phyloP scores from a whole-genome alignment of 2,113 vertebrate genomes.

The Anser brachyrhynchus region DNA sequence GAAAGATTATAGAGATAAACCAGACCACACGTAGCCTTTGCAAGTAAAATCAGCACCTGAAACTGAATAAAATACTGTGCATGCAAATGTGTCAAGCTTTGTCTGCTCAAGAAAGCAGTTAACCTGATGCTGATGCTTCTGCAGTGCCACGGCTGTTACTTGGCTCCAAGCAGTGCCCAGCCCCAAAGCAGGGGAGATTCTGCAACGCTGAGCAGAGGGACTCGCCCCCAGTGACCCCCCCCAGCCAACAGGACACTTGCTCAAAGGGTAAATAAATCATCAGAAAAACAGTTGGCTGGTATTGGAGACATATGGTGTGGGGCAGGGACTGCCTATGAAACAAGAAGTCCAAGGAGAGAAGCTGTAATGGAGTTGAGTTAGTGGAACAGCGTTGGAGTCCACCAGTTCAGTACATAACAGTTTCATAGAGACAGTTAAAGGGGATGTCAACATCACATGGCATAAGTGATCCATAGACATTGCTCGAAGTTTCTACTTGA shows the following conservation, averaged over 20 bases:
- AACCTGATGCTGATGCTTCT: not conserved
- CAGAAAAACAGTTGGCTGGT: not conserved
- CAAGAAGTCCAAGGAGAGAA: not conserved
- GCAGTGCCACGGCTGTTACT: not conserved
- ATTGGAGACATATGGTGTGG: accelerated
- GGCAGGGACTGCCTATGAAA: not conserved
- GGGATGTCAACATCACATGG: not conserved
- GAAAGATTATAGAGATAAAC: not conserved
- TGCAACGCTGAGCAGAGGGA: not conserved
- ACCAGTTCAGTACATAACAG: not conserved
- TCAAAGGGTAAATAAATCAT: not conserved
- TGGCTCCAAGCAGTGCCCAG: not conserved
- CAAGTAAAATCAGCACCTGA: slow-evolving; percentile 10
- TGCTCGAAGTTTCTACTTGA: not conserved
- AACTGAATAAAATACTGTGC: not conserved
- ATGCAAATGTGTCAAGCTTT: not conserved
- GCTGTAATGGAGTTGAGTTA: not conserved
- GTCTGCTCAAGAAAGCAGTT: not conserved
- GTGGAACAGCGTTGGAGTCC: not conserved
- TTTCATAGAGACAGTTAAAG: not conserved
- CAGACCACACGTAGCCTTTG: not conserved
- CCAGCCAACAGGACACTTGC: not conserved
- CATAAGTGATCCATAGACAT: not conserved
- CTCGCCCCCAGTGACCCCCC: not conserved
- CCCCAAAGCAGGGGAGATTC: not conserved